These are phyloP conservation scores for Erythrocercus mccallii DNA, from an alignment of 2,113 vertebrate species.

Conservation along the genomic window DNA sequence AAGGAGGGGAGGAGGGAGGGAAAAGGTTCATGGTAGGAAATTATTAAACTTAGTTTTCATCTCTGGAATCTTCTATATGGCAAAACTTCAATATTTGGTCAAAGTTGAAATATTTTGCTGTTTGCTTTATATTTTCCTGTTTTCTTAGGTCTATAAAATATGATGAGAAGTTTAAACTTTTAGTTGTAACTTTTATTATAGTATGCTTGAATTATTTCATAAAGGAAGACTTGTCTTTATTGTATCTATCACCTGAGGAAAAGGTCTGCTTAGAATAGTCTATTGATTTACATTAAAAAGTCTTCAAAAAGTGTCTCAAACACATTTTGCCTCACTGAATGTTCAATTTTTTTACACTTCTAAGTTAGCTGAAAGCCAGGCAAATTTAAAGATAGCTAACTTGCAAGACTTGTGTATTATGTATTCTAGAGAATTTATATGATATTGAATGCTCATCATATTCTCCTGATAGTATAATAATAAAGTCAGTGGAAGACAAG, in stretches of 20 bases:
- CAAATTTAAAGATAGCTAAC: neutral
- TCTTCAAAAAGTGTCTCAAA: neutral
- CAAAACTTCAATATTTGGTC: neutral
- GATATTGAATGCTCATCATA: neutral
- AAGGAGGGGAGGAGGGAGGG: rapidly evolving
- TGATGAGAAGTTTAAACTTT: neutral
- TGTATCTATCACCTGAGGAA: neutral
- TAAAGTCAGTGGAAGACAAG: neutral
- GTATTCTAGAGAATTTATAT: neutral
- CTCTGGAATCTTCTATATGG: neutral
- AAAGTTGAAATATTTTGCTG: neutral
- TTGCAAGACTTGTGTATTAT: neutral
- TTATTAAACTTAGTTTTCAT: neutral
- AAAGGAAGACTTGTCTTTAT: neutral
- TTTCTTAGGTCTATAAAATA: neutral
- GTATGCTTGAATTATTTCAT: neutral
- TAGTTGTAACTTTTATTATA: neutral
- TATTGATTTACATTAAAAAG: neutral
- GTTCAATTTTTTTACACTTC: neutral
- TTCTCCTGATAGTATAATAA: neutral
- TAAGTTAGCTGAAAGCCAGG: neutral
- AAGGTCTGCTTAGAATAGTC: neutral
- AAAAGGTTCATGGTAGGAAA: neutral
- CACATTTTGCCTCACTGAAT: neutral
- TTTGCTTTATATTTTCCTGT: neutral